Percentiles rank a stretch among this genome's conserved stretches.
These are phyloP conservation scores for Imbricaverruca yamaguchii DNA, from an alignment of 2,888 invertebrate species.

Conservation along the genomic window DNA sequence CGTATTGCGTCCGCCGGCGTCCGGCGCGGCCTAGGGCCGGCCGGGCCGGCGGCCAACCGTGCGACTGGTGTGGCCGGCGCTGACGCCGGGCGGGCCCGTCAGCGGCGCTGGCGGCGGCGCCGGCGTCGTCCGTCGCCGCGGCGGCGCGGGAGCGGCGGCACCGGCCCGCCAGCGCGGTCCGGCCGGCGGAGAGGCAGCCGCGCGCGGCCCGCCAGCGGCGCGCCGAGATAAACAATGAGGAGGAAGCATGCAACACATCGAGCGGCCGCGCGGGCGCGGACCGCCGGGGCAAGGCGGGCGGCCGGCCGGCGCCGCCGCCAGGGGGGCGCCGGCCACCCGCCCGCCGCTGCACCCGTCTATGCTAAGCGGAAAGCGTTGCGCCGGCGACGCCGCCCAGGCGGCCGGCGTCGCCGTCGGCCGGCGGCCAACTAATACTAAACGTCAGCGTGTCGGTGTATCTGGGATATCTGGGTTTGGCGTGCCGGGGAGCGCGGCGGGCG, in stretches of 20 bases:
- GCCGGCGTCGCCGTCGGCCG: not conserved
- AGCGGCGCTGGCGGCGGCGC: not conserved
- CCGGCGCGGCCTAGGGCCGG: not conserved
- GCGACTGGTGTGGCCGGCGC: not conserved
- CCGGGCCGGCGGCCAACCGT: not conserved
- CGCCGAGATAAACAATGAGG: not conserved
- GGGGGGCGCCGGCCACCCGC: not conserved
- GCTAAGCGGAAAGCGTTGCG: slow-evolving; percentile 7
- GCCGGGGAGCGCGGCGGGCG: not conserved
- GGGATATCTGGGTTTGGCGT: slow-evolving; percentile 13
- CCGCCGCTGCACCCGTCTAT: not conserved
- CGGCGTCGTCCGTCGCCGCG: not conserved
- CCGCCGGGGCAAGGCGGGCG: not conserved
- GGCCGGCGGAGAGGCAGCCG: too few species aligned
- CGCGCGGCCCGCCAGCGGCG: not conserved
- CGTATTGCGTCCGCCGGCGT: not conserved
- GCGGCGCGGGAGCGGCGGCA: not conserved
- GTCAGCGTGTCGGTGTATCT: not conserved
- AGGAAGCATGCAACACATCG: slow-evolving; percentile 7
- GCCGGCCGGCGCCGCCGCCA: not conserved
- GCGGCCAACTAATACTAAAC: slow-evolving; percentile 9
- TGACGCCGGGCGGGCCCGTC: not conserved
- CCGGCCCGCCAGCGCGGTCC: not conserved
- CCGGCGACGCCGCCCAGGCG: not conserved
- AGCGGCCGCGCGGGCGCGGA: not conserved